Evolutionary conservation across 2,888 invertebrate species (phyloP), one percentile per base, ranked within the genome.

Genomic region (Slavum lentiscoides): DNA sequence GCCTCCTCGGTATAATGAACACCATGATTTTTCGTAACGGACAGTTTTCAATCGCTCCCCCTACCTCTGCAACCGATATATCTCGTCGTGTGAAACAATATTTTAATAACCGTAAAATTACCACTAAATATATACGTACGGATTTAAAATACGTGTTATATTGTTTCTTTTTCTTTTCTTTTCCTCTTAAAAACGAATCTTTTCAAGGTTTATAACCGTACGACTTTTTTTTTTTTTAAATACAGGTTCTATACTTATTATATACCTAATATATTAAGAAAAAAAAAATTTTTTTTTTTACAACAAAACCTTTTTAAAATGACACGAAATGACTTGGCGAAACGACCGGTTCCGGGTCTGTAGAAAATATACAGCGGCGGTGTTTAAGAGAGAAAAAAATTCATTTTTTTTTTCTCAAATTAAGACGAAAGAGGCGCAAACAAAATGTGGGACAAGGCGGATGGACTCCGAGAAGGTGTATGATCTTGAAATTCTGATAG

Each of bases 51-150:
- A 74, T 74, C 13, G 9, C 49, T 11, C 49, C 0, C 11, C 11
- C 13, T 13, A 49, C 13, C 1, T 11, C 30, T n/a, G n/a, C n/a
- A n/a, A 39, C 3, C 55, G 55, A 3, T 67, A 15, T 13, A 49
- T 67, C 30, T 2, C 30, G 30, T 30, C 30, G 30, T 7, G 39
- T 21, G n/a, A 17, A 15, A 37, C 49, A 53, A 74, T 21, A 70
- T 55, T 66, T 9, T 43, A 74, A 67, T 75, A 75, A 58, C 58
- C 66, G 39, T 66, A 23, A 75, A 75, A 75, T 67, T 19, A 43
- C 55, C 23, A 39, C 19, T 61, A 61, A 61, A 61, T 61, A 61
- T 8, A 30, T 30, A 30, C 4, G n/a, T n/a, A n/a, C 19, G 4
- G 17, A 17, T 55, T 55, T 19, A 5, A 19, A 55, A 19, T 19